A percentile compares a stretch with the other conserved stretches of the same genome.
Evolutionary conservation across 2,888 invertebrate species (phyloP).

Genomic region (Quadroppia sp.): DNA sequence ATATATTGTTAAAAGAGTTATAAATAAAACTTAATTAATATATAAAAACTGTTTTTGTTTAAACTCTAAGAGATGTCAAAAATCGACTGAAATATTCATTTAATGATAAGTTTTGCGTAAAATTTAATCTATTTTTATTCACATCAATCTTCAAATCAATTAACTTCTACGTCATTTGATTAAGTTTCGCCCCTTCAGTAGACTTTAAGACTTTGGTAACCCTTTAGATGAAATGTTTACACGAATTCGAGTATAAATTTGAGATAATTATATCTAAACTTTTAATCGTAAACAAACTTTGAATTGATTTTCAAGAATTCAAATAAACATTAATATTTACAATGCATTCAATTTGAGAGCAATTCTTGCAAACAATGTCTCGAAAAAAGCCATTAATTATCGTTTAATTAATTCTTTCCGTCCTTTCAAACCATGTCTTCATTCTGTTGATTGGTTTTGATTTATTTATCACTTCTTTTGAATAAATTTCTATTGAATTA

Average conservation of each 20-base stretch:
- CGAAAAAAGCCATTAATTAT: not conserved
- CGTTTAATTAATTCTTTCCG: conserved; percentile 7
- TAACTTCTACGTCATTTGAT: no score
- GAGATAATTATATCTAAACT: not conserved
- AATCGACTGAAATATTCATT: not conserved
- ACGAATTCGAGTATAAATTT: not conserved
- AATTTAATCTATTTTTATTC: not conserved
- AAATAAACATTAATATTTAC: conserved; percentile 2
- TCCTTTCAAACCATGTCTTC: not conserved
- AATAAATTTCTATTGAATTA: not conserved
- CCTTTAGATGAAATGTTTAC: not conserved
- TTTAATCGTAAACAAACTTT: not conserved
- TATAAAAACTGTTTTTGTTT: not conserved
- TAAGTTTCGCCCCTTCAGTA: not conserved
- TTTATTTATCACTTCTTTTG: not conserved
- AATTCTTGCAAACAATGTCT: not conserved
- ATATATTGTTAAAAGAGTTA: no score
- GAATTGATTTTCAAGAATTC: not conserved
- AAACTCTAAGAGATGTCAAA: conserved; percentile 7
- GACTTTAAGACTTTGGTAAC: not conserved
- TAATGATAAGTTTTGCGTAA: not conserved
- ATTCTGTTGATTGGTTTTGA: not conserved
- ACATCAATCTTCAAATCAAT: not conserved
- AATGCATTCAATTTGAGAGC: not conserved
- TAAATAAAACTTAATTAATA: not conserved